A percentile compares a stretch with the other conserved stretches of the same genome.
These are phyloP conservation scores for Cyprinodon variegatus DNA, from an alignment of 2,113 vertebrate species.

Conservation along the genomic window DNA sequence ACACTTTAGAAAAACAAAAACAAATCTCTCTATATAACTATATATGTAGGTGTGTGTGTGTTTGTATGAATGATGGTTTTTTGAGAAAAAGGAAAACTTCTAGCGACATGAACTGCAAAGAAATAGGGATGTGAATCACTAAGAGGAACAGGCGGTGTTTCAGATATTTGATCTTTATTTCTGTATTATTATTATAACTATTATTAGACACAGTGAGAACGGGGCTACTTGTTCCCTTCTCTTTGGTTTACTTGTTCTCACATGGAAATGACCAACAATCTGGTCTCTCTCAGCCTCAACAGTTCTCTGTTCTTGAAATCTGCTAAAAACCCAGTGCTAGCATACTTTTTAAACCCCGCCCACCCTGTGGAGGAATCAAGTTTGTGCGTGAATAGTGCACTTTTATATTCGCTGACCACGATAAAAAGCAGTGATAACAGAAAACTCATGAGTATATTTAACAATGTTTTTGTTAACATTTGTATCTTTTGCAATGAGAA, in stretches of 20 bases:
- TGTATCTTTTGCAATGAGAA: constrained; percentile 76
- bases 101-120: constrained; percentile 67
- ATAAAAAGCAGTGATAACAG: constrained; percentile 50
- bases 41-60: constrained; percentile 66
- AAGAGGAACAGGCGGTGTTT: constrained; percentile 75
- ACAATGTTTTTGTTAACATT: constrained; percentile 80
- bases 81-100: constrained; percentile 67
- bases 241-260: constrained; percentile 64
- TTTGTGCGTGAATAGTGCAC: constrained; percentile 79
- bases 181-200: constrained; percentile 73
- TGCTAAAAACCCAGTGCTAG: constrained; percentile 65
- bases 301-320: constrained; percentile 57
- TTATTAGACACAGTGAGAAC: constrained; percentile 67
- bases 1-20: constrained; percentile 73
- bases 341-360: constrained; percentile 55
- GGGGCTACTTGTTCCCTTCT: constrained; percentile 60
- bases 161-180: constrained; percentile 71
- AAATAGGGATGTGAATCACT: constrained; percentile 76
- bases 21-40: constrained; percentile 81
- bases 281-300: constrained; percentile 55
- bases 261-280: constrained; percentile 62
- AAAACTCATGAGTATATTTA: constrained; percentile 72
- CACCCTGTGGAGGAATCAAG: constrained; percentile 62
- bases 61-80: constrained; percentile 51
- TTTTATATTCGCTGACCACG: constrained; percentile 77